Conservation (phyloP, 2,888 invertebrate species). For the Aquatica leii region DNA sequence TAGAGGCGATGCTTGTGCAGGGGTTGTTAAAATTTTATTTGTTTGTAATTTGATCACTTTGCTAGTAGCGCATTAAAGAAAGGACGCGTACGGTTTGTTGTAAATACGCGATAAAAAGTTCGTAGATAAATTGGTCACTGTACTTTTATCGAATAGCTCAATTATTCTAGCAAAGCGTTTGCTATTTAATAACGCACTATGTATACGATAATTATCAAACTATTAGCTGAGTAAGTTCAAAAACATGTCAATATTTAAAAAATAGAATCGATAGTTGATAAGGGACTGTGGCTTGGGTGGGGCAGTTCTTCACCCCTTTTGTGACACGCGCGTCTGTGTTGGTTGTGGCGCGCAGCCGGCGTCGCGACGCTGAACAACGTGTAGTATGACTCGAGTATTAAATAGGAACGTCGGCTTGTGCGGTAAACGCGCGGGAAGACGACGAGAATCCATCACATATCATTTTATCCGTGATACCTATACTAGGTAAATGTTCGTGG, state of each 20-base stretch:
- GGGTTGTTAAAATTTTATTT: no score
- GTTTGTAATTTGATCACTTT: no score
- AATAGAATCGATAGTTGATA: conserved; percentile 42
- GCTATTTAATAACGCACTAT: no score
- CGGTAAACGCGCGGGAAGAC: conserved; percentile 47
- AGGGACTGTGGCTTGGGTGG: conserved; percentile 37
- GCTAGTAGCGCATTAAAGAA: no score
- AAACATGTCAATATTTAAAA: conserved; percentile 43
- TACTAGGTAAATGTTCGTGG: conserved; percentile 46
- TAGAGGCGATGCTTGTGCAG: no score
- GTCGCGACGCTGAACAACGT: conserved; percentile 50
- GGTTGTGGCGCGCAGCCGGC: conserved; percentile 48
- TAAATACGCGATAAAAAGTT: no score
- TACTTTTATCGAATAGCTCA: no score
- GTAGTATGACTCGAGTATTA: conserved; percentile 55
- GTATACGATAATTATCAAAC: conserved; percentile 1
- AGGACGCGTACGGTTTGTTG: no score
- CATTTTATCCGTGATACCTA: conserved; percentile 49
- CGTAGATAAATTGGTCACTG: no score
- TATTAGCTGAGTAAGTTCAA: conserved; percentile 23
- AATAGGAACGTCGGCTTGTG: conserved; percentile 50
- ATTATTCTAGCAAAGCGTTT: no score
- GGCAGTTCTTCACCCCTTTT: conserved; percentile 42
- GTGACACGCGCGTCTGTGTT: conserved; percentile 43
- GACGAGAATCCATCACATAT: conserved; percentile 49